Base-by-base conservation (phyloP, 2,888 invertebrate species). In the Chloroclysta siterata region DNA sequence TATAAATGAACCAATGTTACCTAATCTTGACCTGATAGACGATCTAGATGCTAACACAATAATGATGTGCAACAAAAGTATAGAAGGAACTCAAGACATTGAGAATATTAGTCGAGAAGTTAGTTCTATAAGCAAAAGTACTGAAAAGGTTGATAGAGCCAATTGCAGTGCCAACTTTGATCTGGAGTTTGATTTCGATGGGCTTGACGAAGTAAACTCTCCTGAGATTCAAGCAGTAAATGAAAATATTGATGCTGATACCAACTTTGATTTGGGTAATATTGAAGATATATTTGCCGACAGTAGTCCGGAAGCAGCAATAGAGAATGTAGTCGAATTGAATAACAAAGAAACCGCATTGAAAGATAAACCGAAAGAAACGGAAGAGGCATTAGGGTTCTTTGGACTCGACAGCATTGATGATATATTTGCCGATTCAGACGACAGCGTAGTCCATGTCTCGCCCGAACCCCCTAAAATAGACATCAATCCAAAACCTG, bases 341-440 rank as follows among this genome's bases (percentile, higher is more conserved):
- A 36, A n/a, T 42, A n/a, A 51, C 10, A 36, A 41, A 29, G 15
- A 13, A 46, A 51, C 13, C 28, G 50, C 54, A 54, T 15, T 22
- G 13, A 44, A 60, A 48, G 42, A 48, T 17, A 52, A 61, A 41
- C 59, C 61, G 2, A 57, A 71, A 75, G 61, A 73, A 15, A 51
- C 79, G 1, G 78, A 81, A 63, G 75, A 84, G 68, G 77, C 82
- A 1, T 74, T 92, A 63, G 82, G 80, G 57, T 86, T 88, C 75
- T 88, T 94, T 41, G 92, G 93, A 57, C 78, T 93, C 47, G 85
- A 89, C 53, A 89, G 88, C 67, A 88, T 94, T 63, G 87, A 93
- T 44, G 93, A 94, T 63, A 90, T 93, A 50, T 91, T 94, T 77
- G 91, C 82, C 29, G 86, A 88, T 73, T 84, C 82, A 36, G 82